Evolutionary conservation across 2,797 vertebrate species (phyloP), one percentile per base, ranked within the genome.

Genomic region (Acanthurus leucopareius): DNA sequence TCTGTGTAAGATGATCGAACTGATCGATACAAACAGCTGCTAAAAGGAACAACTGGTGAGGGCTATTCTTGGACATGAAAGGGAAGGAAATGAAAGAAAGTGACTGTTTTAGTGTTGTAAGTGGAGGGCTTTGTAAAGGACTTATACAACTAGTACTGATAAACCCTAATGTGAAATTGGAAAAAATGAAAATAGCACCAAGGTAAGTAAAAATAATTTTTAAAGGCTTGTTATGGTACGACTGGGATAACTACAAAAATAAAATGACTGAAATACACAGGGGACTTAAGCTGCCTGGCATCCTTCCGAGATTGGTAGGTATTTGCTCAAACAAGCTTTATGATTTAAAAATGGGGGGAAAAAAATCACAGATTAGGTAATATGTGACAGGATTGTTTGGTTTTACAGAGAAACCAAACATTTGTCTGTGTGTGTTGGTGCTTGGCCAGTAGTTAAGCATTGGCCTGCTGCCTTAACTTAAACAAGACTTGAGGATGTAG

Each of bases 401-500:
- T 42, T 42, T 11, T n/a, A 22, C 14, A 11, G 1, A 28, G 1
- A 35, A 52, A 42, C 7, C 7, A 66, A 54, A 53, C 3, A 57
- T 57, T 28, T 32, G 28, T 63, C 11, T 20, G 2, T 35, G 32
- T 52, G 52, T 47, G 59, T 73, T 16, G 10, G 2, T 22, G 7
- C 10, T 35, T 14, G 4, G n/a, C 44, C 44, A 45, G 44, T 25
- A 58, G 17, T 56, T 70, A 63, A 54, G 54, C 58, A 9, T 44
- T 10, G 5, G 2, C 57, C 10, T 74, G 25, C 9, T 38, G 32
- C 15, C 59, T 19, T 19, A 68, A 45, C n/a, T 40, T 8, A n/a
- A 44, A 71, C 19, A 47, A 49, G 17, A 75, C 51, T 16, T 9
- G 7, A 3, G 20, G 58, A 75, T 40, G 32, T 53, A 62, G 8